These are phyloP conservation scores for Globodera rostochiensis DNA, from an alignment of 1,140 invertebrate genomes.

Conservation along the genomic window DNA sequence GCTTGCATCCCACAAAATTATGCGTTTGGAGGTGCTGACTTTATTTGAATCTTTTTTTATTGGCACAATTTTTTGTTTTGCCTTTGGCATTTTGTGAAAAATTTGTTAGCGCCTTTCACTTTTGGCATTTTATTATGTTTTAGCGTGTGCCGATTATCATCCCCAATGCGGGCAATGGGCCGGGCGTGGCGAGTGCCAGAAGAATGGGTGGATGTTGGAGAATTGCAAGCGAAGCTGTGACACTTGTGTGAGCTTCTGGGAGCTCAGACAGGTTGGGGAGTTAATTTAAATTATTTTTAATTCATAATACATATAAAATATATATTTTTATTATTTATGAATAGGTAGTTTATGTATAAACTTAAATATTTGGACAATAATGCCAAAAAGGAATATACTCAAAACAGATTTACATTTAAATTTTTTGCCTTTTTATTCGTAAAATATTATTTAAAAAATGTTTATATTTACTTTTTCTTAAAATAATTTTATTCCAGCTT, in stretches of 20 bases:
- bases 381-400: too few species aligned
- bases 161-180: slow-evolving; percentile 38
- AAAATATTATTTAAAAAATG: too few species aligned
- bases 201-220: slow-evolving; percentile 52
- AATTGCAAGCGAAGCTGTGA: slow-evolving; percentile 40
- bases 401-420: too few species aligned
- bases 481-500: too few species aligned
- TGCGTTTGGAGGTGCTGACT: slow-evolving; percentile 41
- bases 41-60: too few species aligned
- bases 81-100: neutral
- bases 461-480: too few species aligned
- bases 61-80: neutral
- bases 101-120: neutral
- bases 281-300: too few species aligned
- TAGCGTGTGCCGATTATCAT: slow-evolving; percentile 47
- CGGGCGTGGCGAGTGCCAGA: slow-evolving; percentile 38
- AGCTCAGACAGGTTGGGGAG: slow-evolving; percentile 37
- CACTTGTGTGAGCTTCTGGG: slow-evolving; percentile 34
- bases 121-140: slow-evolving; percentile 6
- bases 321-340: too few species aligned
- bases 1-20: slow-evolving; percentile 50
- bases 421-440: too few species aligned
- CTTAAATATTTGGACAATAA: too few species aligned
- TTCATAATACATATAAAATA: too few species aligned
- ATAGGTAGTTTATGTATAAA: too few species aligned